Conservation (phyloP, 2,113 vertebrate genomes). For the Scatophagus argus region DNA sequence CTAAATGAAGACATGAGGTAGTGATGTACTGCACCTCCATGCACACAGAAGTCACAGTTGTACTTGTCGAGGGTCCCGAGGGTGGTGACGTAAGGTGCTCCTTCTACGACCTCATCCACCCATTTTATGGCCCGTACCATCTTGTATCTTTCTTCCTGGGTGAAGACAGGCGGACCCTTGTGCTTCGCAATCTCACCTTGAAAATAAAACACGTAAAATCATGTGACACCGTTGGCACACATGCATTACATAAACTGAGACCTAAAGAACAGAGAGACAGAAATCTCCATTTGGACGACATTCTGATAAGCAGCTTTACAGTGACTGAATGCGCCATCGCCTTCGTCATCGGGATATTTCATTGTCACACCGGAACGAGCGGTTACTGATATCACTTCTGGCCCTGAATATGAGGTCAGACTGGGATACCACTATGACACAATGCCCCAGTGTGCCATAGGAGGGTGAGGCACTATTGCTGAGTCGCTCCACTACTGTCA, state of each 20-base stretch:
- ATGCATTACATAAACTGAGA: background rate
- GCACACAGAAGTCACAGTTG: conserved; percentile 96
- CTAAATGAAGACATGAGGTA: background rate
- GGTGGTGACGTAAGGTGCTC: conserved; percentile 96
- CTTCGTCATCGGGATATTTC: background rate
- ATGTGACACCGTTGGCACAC: background rate
- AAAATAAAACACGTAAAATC: background rate
- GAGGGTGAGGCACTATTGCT: background rate
- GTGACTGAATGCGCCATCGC: background rate
- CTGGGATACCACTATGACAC: conserved; percentile 30
- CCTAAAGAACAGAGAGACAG: background rate
- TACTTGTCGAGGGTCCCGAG: conserved; percentile 95
- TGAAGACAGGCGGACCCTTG: conserved; percentile 98
- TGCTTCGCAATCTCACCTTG: conserved; percentile 96
- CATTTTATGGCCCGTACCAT: conserved; percentile 99
- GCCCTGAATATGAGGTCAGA: conserved; percentile 2
- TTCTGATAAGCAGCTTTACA: background rate
- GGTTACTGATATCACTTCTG: conserved; percentile 10
- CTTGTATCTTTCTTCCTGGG: conserved; percentile 95
- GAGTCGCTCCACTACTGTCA: background rate
- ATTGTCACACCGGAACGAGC: conserved; percentile 3
- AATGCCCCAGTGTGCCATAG: conserved; percentile 13
- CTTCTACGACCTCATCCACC: conserved; percentile 96
- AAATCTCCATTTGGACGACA: background rate
- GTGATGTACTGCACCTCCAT: conserved; percentile 86